Conservation (phyloP, 2,797 vertebrate genomes). For the Valencia hispanica region DNA sequence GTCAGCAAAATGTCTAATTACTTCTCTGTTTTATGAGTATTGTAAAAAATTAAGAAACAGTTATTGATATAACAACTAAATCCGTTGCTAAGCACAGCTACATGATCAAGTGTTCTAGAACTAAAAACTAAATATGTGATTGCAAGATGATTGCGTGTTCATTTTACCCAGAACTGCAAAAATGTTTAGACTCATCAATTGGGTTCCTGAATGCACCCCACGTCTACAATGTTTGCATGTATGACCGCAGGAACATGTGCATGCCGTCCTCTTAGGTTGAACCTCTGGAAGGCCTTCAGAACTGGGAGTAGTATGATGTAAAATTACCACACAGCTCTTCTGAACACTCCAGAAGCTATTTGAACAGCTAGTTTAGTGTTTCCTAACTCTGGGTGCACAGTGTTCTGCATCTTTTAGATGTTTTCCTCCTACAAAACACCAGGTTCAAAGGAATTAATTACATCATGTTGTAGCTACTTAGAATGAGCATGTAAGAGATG, state of each 20-base stretch:
- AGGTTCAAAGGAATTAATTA: not conserved
- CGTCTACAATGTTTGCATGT: not conserved
- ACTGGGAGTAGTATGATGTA: not conserved
- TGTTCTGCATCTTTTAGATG: not conserved
- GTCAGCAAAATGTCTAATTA: not conserved
- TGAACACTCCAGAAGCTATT: not conserved
- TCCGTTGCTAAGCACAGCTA: not conserved
- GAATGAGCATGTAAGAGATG: not conserved
- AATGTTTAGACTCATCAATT: not conserved
- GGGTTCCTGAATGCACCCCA: not conserved
- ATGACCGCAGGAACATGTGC: not conserved
- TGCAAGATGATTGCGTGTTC: not conserved
- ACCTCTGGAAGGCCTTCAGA: not conserved
- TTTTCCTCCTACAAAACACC: not conserved
- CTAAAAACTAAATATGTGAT: not conserved
- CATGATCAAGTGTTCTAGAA: not conserved
- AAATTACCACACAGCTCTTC: not conserved
- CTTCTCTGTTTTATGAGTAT: not conserved
- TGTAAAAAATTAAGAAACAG: not conserved
- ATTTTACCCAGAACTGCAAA: not conserved
- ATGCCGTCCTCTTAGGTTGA: not conserved
- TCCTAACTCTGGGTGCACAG: not conserved
- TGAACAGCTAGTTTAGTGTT: slow-evolving; percentile 1
- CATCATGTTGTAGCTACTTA: not conserved
- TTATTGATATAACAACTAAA: not conserved